Evolutionary conservation across 2,797 vertebrate species (phyloP).

Genomic region (Ara ararauna): DNA sequence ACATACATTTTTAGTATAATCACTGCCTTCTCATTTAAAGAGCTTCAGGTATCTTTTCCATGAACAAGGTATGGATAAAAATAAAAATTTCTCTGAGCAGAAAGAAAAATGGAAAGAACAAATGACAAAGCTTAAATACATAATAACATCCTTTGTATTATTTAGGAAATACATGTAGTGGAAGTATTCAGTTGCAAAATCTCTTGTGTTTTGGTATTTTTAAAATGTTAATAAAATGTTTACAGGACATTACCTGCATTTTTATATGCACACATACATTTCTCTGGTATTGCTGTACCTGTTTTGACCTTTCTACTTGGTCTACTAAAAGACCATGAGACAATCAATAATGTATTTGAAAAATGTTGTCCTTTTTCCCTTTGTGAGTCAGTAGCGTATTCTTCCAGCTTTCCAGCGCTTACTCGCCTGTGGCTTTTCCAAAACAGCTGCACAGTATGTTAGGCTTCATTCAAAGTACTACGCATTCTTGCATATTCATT

Average conservation of each 20-base stretch:
- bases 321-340: background rate
- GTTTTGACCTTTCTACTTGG: background rate
- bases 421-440: background rate
- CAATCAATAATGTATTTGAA: slow-evolving; percentile 15
- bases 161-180: background rate
- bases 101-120: background rate
- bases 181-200: background rate
- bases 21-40: background rate
- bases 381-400: background rate
- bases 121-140: background rate
- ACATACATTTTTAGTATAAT: background rate
- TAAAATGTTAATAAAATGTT: background rate
- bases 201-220: background rate
- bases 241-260: background rate
- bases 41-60: background rate
- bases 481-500: background rate
- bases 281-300: background rate
- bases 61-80: background rate
- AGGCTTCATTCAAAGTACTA: background rate
- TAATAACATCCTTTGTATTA: background rate
- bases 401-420: background rate
- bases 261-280: background rate
- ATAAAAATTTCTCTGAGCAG: background rate
- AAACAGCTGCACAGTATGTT: background rate
- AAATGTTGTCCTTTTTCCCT: background rate